A percentile compares a stretch with the other conserved stretches of the same genome.
Evolutionary conservation across 2,888 invertebrate genomes (phyloP).

Genomic region (Clusia tigrina): DNA sequence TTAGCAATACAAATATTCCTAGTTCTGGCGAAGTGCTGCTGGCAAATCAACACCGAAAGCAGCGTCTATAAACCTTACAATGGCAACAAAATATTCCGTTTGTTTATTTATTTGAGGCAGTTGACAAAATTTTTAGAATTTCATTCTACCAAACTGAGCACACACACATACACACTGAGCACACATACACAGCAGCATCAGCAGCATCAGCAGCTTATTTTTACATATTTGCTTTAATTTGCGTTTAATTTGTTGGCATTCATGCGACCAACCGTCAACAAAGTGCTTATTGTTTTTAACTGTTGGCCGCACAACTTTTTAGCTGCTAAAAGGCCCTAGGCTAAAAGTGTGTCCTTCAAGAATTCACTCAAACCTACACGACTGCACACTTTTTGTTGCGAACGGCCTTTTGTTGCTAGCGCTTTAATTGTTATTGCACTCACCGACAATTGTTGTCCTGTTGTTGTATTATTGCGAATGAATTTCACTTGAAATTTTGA

Average conservation of each 20-base stretch:
- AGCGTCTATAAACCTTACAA: too few relatives aligned
- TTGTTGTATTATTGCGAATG: too few relatives aligned
- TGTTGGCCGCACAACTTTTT: too few relatives aligned
- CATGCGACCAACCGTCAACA: not conserved
- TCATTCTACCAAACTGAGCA: not conserved
- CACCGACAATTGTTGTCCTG: constrained; percentile 7
- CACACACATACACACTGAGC: not conserved
- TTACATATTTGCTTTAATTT: constrained; percentile 51
- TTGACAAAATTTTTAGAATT: not conserved
- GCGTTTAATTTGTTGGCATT: constrained; percentile 48
- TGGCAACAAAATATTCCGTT: too few relatives aligned
- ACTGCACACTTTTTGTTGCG: constrained; percentile 10
- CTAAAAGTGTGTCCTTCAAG: too few relatives aligned
- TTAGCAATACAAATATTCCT: too few relatives aligned
- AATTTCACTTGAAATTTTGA: constrained; percentile 19
- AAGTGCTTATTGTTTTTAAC: not conserved
- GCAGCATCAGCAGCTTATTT: not conserved
- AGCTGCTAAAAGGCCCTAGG: too few relatives aligned
- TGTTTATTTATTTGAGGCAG: too few relatives aligned
- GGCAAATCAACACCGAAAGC: too few relatives aligned
- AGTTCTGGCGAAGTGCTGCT: too few relatives aligned
- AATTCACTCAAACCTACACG: too few relatives aligned
- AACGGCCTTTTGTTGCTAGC: not conserved
- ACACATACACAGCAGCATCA: not conserved
- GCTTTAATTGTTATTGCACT: constrained; percentile 4